Evolutionary conservation across 2,888 invertebrate species (phyloP).

Genomic region (Tricholauxania praeusta): DNA sequence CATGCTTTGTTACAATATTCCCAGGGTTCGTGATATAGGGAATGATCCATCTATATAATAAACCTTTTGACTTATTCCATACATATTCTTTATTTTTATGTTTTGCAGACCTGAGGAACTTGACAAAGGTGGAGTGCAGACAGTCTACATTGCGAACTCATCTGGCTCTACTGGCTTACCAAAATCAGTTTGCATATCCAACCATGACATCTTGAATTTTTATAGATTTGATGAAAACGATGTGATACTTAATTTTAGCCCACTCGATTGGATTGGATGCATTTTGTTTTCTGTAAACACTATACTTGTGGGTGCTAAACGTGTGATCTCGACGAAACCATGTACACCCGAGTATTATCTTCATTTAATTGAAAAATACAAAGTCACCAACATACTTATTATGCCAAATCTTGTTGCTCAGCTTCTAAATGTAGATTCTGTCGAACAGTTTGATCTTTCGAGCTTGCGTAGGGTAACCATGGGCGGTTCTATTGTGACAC

Average conservation of each 20-base stretch:
- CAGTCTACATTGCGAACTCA: conserved; percentile 53
- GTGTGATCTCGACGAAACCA: conserved; percentile 44
- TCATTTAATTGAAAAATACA: conserved; percentile 53
- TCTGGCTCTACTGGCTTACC: conserved; percentile 62
- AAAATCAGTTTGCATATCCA: conserved; percentile 54
- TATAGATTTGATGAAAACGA: neutral
- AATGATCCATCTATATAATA: no score
- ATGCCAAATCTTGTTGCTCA: conserved; percentile 45
- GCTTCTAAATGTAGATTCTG: neutral
- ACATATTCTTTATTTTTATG: no score
- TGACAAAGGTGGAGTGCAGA: neutral
- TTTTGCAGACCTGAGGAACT: conserved; percentile 19
- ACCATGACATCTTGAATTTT: conserved; percentile 13
- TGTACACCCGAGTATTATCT: conserved; percentile 53
- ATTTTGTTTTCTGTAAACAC: neutral
- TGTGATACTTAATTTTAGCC: conserved; percentile 11
- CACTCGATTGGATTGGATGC: conserved; percentile 11
- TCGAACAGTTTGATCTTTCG: conserved; percentile 36
- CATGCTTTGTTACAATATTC: no score
- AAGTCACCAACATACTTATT: conserved; percentile 50
- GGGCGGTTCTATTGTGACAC: conserved; percentile 53
- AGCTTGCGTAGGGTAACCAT: conserved; percentile 49
- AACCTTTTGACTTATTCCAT: no score
- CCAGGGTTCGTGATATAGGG: no score
- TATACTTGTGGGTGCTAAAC: no score